A percentile compares a stretch with the other conserved stretches of the same genome.
These are phyloP conservation scores for Pseudomyrmex flavicornis DNA, from an alignment of 1,140 invertebrate species.

Conservation along the genomic window DNA sequence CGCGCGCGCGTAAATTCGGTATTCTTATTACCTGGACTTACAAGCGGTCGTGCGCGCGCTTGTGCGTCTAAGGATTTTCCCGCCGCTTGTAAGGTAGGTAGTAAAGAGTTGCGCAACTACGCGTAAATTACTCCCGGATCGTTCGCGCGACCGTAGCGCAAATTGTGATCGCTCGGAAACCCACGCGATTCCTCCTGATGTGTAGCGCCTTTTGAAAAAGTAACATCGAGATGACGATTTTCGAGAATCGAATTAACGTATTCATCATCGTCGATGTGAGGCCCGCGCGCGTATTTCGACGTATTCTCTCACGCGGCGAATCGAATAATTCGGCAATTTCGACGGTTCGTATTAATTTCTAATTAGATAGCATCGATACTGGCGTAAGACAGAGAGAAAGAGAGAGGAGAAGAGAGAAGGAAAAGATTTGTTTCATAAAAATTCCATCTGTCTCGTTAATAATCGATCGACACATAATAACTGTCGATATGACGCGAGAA, in stretches of 20 bases:
- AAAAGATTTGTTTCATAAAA: neutral
- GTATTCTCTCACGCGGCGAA: neutral
- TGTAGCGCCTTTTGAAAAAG: no score
- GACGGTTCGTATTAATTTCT: no score
- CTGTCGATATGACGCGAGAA: neutral
- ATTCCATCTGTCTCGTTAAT: neutral
- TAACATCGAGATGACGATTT: no score
- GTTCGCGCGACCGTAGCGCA: neutral
- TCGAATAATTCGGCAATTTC: neutral
- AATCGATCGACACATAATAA: neutral
- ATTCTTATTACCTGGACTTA: neutral
- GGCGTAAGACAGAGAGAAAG: no score
- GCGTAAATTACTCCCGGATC: conserved; percentile 19
- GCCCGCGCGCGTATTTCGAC: neutral
- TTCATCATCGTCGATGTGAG: neutral
- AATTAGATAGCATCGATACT: neutral
- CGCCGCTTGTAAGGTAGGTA: neutral
- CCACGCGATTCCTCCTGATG: no score
- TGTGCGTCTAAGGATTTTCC: neutral
- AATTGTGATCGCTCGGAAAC: neutral
- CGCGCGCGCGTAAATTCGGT: neutral
- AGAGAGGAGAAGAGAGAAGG: no score
- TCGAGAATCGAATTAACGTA: neutral
- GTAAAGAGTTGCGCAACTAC: neutral
- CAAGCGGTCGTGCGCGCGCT: neutral